phyloP scores from a whole-genome alignment of 2,888 invertebrate species.

The Eristalis tenax region DNA sequence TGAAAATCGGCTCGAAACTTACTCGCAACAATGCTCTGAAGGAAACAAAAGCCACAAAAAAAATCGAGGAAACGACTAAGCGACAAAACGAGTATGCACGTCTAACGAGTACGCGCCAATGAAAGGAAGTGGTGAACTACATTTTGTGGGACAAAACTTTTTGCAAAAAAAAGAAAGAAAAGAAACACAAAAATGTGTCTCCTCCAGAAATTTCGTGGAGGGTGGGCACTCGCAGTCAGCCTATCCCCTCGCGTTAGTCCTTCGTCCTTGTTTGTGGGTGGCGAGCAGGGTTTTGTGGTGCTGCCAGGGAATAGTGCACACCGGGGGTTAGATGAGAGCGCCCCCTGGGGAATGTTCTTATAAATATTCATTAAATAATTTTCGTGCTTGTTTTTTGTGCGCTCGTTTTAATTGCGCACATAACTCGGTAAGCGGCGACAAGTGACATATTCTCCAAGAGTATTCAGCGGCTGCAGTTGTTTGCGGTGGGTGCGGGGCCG shows the following conservation, averaged over 20 bases:
- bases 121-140: constrained; percentile 62
- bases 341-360: constrained; percentile 46
- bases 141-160: constrained; percentile 52
- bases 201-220: constrained; percentile 34
- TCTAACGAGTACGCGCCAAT: constrained; percentile 28
- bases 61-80: background rate
- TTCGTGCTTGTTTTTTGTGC: constrained; percentile 8
- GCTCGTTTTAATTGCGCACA: constrained; percentile 36
- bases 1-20: constrained; percentile 38
- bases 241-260: background rate
- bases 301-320: constrained; percentile 53
- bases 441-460: constrained; percentile 28
- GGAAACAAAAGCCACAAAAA: constrained; percentile 35
- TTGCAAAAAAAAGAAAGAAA: background rate
- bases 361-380: constrained; percentile 52
- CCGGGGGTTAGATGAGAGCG: constrained; percentile 20
- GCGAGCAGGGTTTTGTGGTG: constrained; percentile 30
- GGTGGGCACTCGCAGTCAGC: background rate
- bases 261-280: constrained; percentile 3
- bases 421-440: constrained; percentile 5
- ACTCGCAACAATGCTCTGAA: constrained; percentile 53
- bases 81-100: constrained; percentile 15
- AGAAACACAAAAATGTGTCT: constrained; percentile 4
- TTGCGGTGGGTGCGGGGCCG: background rate
- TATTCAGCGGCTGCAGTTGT: background rate